Base-by-base conservation (phyloP, 2,888 invertebrate genomes). In the Ferrisia virgata region DNA sequence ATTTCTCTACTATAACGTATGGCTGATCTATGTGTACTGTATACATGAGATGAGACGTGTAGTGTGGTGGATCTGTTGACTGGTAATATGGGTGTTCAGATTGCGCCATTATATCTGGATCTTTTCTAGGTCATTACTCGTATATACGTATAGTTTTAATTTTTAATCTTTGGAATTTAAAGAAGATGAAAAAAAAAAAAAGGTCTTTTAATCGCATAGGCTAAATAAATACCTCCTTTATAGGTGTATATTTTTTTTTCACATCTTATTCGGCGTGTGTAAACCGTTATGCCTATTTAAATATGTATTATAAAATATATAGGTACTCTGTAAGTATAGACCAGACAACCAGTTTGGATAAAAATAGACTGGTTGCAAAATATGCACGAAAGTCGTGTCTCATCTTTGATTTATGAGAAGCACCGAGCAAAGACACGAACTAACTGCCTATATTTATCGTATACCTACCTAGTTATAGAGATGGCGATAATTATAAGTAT, bases 91-190 rank as follows among this genome's bases (percentile, higher is more conserved):
- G 83, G 83, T 76, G 83, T 83, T 36, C 31, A 47, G 83, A 83
- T 83, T 83, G 83, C 83, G 83, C 83, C 83, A 83, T 33, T 40
- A n/a, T n/a, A 40, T 43, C 47, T 69, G 69, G 58, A 72, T 76
- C 72, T 69, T 83, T 83, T 83, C 83, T 76, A 83, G 83, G 83
- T 76, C 83, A 83, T 72, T 72, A 69, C 53, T 81, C 40, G 31
- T 80, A 43, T 53, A 53, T 53, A 40, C 1, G 18, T n/a, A 3
- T 18, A 39, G 13, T 33, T 82, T 69, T 83, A 11, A 40, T 47
- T 83, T 40, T 47, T 43, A 28, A n/a, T 40, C 33, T 76, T 82
- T 13, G 82, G 82, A 82, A 39, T 82, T 82, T 22, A 39, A 64
- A 82, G 69, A 79, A 33, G 5, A 43, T 47, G 18, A 28, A 18